A percentile compares a stretch with the other conserved stretches of the same genome.
phyloP scores from a whole-genome alignment of 2,797 vertebrate species.

The Centroberyx gerrardi region DNA sequence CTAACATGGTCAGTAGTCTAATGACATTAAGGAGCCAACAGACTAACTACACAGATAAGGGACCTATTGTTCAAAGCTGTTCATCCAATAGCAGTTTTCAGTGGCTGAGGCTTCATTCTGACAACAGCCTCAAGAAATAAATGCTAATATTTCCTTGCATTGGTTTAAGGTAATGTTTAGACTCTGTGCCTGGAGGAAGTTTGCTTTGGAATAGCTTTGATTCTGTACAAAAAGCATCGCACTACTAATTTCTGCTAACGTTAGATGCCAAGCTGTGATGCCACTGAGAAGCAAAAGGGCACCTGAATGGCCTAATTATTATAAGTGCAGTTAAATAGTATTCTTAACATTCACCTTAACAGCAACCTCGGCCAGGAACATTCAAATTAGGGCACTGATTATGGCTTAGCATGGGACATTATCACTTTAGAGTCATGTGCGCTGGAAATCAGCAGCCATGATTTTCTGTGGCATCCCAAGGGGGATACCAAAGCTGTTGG shows the following conservation, averaged over 20 bases:
- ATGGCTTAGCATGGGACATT: slow-evolving; percentile 16
- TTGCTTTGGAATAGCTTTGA: slow-evolving; percentile 2
- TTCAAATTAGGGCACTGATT: slow-evolving; percentile 26
- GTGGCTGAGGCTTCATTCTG: slow-evolving; percentile 15
- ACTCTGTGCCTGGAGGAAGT: not conserved
- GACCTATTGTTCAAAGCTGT: slow-evolving; percentile 60
- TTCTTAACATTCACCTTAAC: not conserved
- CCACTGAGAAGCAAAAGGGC: not conserved
- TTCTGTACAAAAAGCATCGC: slow-evolving; percentile 8
- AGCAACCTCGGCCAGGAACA: not conserved
- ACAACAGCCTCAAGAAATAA: slow-evolving; percentile 41
- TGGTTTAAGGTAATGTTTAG: slow-evolving; percentile 10
- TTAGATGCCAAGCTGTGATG: not conserved
- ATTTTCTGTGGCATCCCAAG: slow-evolving; percentile 51
- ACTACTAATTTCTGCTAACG: not conserved
- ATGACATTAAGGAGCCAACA: slow-evolving; percentile 30
- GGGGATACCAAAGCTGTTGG: slow-evolving; percentile 50
- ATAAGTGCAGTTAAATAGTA: not conserved
- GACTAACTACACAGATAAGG: slow-evolving; percentile 29
- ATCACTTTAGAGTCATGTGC: slow-evolving; percentile 24
- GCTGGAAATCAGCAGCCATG: slow-evolving; percentile 35
- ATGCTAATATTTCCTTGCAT: slow-evolving; percentile 17
- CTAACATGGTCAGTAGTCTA: slow-evolving; percentile 33
- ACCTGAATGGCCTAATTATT: slow-evolving; percentile 37
- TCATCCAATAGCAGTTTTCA: slow-evolving; percentile 36